Evolutionary conservation across 2,888 invertebrate species (phyloP).

Genomic region (Gerosis bhagava): DNA sequence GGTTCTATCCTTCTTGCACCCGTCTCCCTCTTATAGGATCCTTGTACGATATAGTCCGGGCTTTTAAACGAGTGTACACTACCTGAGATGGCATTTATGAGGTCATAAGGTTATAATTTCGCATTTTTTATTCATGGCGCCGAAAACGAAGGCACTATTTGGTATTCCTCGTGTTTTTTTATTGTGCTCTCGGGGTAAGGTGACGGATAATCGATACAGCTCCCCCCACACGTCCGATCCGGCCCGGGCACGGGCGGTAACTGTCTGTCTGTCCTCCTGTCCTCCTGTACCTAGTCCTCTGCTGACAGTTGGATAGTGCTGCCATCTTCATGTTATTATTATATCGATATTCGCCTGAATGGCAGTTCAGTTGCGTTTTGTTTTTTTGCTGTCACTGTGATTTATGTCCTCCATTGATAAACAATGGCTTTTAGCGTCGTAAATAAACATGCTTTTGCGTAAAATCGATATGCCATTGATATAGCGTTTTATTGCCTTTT

Average conservation of each 20-base stretch:
- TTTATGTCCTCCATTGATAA: conserved; percentile 13
- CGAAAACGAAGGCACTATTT: conserved; percentile 21
- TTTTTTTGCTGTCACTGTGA: conserved; percentile 28
- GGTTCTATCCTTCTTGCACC: conserved; percentile 40
- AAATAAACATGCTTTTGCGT: conserved; percentile 5
- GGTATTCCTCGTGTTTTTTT: conserved; percentile 30
- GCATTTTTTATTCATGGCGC: conserved; percentile 44
- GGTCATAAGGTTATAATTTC: conserved; percentile 27
- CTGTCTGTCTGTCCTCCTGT: no score
- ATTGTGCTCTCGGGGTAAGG: conserved; percentile 30
- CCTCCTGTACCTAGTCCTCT: no score
- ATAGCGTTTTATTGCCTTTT: conserved; percentile 5
- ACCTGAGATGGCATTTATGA: conserved; percentile 38
- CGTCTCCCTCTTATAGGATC: conserved; percentile 41
- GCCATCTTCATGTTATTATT: conserved; percentile 41
- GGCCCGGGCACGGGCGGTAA: conserved; percentile 67
- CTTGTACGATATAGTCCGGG: conserved; percentile 41
- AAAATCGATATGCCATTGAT: conserved; percentile 8
- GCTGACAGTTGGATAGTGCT: conserved; percentile 36
- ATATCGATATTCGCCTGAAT: conserved; percentile 41
- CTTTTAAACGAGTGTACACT: conserved; percentile 29
- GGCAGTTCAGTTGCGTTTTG: conserved; percentile 28
- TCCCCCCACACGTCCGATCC: conserved; percentile 32
- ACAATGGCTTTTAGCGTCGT: conserved; percentile 8
- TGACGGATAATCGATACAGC: conserved; percentile 27